Conservation (phyloP, 2,797 vertebrate genomes). For the Lacerta agilis region DNA sequence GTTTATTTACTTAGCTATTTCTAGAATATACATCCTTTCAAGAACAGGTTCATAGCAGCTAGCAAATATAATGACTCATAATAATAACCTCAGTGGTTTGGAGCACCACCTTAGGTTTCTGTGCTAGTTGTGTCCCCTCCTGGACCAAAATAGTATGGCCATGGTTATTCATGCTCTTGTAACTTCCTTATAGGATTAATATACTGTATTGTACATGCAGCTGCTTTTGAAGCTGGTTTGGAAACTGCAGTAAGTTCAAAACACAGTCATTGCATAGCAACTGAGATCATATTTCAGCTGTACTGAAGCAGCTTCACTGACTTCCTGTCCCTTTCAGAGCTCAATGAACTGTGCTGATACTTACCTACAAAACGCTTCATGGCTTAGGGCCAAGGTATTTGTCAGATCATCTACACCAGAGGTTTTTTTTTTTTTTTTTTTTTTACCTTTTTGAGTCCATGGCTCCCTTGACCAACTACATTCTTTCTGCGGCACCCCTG, state of each 20-base stretch:
- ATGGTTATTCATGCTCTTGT: background rate
- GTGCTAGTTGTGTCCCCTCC: background rate
- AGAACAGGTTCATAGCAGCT: background rate
- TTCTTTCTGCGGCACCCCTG: too few species aligned
- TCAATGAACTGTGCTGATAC: background rate
- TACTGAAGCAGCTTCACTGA: background rate
- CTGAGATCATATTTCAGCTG: background rate
- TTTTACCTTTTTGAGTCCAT: too few species aligned
- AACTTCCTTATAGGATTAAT: too few species aligned
- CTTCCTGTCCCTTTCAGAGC: background rate
- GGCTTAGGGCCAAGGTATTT: too few species aligned
- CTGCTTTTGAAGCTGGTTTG: background rate
- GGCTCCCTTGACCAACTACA: too few species aligned
- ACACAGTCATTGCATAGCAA: background rate
- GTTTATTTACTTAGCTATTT: background rate
- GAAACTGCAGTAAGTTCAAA: background rate
- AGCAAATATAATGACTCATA: background rate
- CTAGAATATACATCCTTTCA: background rate
- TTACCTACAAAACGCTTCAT: background rate
- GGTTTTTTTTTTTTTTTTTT: too few species aligned
- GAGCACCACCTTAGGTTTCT: background rate
- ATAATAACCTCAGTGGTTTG: background rate
- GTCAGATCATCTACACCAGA: too few species aligned
- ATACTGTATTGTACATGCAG: background rate
- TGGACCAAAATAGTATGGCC: background rate